These are phyloP conservation scores for Trichacis sp. DNA, from an alignment of 2,888 invertebrate genomes.

Conservation along the genomic window DNA sequence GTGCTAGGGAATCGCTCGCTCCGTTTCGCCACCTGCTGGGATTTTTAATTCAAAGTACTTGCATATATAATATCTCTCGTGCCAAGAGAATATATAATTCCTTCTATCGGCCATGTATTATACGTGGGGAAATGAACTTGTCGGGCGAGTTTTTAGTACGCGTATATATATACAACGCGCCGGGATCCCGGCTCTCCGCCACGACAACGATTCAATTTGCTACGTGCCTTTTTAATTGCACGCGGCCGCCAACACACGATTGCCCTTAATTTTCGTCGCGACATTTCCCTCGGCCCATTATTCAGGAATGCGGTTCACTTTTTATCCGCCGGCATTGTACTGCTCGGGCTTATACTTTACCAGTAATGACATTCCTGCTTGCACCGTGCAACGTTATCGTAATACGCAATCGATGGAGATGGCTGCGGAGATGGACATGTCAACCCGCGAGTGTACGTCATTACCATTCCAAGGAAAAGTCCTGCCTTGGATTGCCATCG, in stretches of 20 bases:
- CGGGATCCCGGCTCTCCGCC: neutral
- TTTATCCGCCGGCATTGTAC: constrained; percentile 3
- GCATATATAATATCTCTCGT: constrained; percentile 28
- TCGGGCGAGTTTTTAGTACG: constrained; percentile 35
- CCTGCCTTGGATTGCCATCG: too few species aligned
- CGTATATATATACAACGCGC: too few species aligned
- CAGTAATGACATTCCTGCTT: constrained; percentile 5
- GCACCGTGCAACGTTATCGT: neutral
- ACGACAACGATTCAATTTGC: constrained; percentile 27
- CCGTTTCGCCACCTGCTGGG: constrained; percentile 41
- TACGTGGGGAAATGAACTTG: constrained; percentile 42
- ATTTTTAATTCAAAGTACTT: constrained; percentile 42
- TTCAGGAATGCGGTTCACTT: constrained; percentile 8
- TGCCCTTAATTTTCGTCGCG: too few species aligned
- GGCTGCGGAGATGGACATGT: neutral
- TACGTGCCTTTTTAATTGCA: neutral
- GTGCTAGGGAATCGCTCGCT: too few species aligned
- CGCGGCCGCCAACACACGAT: too few species aligned
- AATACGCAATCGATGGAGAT: constrained; percentile 6
- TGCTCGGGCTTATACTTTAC: neutral
- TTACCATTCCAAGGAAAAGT: too few species aligned
- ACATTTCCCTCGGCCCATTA: neutral
- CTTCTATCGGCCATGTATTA: constrained; percentile 28
- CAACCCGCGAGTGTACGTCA: too few species aligned
- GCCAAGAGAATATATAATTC: constrained; percentile 33